Evolutionary conservation across 2,888 invertebrate genomes (phyloP).

Genomic region (Phaonia tiefii): DNA sequence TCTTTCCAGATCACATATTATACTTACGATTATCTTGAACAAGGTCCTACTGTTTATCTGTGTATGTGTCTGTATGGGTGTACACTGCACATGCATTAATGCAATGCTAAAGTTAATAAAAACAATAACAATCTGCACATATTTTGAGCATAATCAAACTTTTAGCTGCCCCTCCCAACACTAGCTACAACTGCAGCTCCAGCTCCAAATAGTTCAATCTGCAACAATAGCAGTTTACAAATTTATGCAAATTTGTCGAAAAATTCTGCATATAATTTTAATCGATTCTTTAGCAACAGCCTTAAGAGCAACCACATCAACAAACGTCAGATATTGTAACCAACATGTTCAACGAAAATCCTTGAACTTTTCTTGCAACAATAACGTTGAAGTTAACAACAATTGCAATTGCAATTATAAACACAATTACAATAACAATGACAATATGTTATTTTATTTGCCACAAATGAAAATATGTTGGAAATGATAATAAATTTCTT

Average conservation of each 20-base stretch:
- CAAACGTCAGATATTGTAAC: too few species aligned
- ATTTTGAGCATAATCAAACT: conserved; percentile 27
- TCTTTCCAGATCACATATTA: too few species aligned
- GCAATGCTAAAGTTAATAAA: conserved; percentile 63
- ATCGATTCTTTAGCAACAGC: too few species aligned
- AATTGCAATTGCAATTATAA: conserved; percentile 2
- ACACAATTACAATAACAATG: conserved; percentile 9
- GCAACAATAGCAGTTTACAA: too few species aligned
- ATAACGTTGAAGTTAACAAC: conserved; percentile 15
- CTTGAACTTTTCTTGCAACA: conserved; percentile 38
- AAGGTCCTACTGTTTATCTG: too few species aligned
- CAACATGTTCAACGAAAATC: conserved; percentile 5
- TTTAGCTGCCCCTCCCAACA: conserved; percentile 19
- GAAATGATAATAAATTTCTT: conserved; percentile 35
- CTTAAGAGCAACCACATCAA: too few species aligned
- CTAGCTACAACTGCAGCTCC: too few species aligned
- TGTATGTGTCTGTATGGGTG: not conserved
- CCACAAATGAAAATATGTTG: conserved; percentile 32
- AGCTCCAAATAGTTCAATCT: not conserved
- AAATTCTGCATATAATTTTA: too few species aligned
- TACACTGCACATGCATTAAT: conserved; percentile 41
- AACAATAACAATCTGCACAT: conserved; percentile 55
- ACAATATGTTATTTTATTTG: conserved; percentile 25
- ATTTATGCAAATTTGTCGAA: too few species aligned
- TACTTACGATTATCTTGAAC: too few species aligned